These are phyloP conservation scores for Acleris laterana DNA, from an alignment of 2,888 invertebrate species.

Conservation along the genomic window DNA sequence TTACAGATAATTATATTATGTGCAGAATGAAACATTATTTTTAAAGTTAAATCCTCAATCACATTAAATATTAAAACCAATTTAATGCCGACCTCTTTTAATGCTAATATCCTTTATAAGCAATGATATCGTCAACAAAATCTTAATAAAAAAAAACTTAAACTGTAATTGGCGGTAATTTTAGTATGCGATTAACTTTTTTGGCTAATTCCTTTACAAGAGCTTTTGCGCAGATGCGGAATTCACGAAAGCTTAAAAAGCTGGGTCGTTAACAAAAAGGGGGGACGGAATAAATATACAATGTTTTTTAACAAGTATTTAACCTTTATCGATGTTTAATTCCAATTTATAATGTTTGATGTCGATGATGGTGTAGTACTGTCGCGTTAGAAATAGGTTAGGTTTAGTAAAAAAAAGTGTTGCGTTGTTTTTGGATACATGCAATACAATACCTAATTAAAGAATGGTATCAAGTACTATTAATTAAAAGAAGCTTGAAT, in stretches of 20 bases:
- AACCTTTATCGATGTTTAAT: conserved; percentile 51
- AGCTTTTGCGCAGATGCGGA: conserved; percentile 50
- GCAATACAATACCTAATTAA: too few species aligned
- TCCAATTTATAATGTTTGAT: conserved; percentile 38
- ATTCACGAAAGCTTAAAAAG: conserved; percentile 44
- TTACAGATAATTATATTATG: too few species aligned
- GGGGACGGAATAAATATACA: conserved; percentile 46
- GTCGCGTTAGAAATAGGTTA: conserved; percentile 6
- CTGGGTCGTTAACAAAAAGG: conserved; percentile 14
- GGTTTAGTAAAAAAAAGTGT: background rate
- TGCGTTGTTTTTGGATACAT: background rate
- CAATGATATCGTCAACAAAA: conserved; percentile 1
- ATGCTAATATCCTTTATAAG: background rate
- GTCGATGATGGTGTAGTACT: conserved; percentile 39
- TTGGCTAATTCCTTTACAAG: conserved; percentile 27
- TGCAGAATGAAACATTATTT: too few species aligned
- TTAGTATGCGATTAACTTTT: conserved; percentile 42
- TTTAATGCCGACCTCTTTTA: background rate
- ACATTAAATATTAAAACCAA: background rate
- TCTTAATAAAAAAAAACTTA: conserved; percentile 4
- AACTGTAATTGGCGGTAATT: conserved; percentile 43
- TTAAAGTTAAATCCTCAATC: background rate
- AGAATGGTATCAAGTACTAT: too few species aligned
- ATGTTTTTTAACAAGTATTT: conserved; percentile 56
- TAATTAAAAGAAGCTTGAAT: too few species aligned